These are phyloP conservation scores for Amphibalanus amphitrite DNA, from an alignment of 1,140 invertebrate species.

Conservation along the genomic window DNA sequence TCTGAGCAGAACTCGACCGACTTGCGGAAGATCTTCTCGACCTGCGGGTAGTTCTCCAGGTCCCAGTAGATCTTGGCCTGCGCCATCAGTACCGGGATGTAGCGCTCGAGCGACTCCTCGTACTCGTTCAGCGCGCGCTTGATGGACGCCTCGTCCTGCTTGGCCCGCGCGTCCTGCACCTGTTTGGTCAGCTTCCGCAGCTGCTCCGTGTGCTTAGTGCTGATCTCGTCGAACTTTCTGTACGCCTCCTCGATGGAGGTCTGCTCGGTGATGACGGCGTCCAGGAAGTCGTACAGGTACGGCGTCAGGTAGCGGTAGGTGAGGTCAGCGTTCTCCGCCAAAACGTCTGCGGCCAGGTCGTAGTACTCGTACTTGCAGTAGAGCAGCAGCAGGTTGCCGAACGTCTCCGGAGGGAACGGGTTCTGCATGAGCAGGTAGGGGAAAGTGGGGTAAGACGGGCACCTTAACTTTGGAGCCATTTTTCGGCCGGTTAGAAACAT, in stretches of 20 bases:
- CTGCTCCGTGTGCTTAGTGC: slow-evolving; percentile 73
- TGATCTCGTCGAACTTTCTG: slow-evolving; percentile 88
- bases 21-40: slow-evolving; percentile 85
- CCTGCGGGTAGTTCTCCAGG: slow-evolving; percentile 82
- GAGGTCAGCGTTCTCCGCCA: slow-evolving; percentile 93
- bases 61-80: slow-evolving; percentile 99
- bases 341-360: slow-evolving; percentile 90
- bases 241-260: slow-evolving; percentile 95
- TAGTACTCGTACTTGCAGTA: slow-evolving; percentile 97
- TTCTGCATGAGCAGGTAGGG: slow-evolving; percentile 89
- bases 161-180: slow-evolving; percentile 62
- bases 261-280: slow-evolving; percentile 91
- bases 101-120: slow-evolving; percentile 73
- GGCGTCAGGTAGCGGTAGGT: slow-evolving; percentile 91
- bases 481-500: too few species aligned
- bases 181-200: slow-evolving; percentile 83
- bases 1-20: slow-evolving; percentile 97
- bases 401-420: slow-evolving; percentile 92
- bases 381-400: slow-evolving; percentile 83
- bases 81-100: slow-evolving; percentile 90
- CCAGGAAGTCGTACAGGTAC: slow-evolving; percentile 76
- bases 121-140: slow-evolving; percentile 83
- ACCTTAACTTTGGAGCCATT: too few species aligned
- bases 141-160: slow-evolving; percentile 71
- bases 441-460: too few species aligned